Evolutionary conservation across 1,140 invertebrate species (phyloP).

Genomic region (Whitmania pigra): DNA sequence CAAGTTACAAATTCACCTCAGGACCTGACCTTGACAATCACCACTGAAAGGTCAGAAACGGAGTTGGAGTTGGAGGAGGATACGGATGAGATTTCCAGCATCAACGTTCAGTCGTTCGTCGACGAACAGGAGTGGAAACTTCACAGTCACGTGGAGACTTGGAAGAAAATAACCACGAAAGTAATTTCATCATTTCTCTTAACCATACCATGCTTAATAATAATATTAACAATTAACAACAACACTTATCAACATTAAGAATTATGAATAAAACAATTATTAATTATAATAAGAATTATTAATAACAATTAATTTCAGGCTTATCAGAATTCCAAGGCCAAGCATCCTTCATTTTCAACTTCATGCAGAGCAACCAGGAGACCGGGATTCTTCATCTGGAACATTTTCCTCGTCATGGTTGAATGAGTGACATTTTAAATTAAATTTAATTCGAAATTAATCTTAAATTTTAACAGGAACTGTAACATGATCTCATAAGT

Average conservation of each 20-base stretch:
- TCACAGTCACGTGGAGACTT: constrained; percentile 39
- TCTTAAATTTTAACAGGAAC: no score
- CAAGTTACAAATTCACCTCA: constrained; percentile 18
- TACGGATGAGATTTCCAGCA: constrained; percentile 36
- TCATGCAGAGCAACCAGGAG: constrained; percentile 40
- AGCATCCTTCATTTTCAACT: constrained; percentile 37
- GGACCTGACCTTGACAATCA: constrained; percentile 41
- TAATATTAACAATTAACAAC: no score
- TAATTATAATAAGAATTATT: no score
- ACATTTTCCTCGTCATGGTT: constrained; percentile 40
- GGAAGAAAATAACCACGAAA: constrained; percentile 29
- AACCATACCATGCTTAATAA: no score
- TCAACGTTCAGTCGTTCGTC: constrained; percentile 42
- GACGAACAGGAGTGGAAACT: constrained; percentile 43
- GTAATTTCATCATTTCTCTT: constrained; percentile 22
- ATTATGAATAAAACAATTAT: no score
- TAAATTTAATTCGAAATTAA: neutral
- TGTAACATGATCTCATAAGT: no score
- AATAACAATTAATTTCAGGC: neutral
- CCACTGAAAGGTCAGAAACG: constrained; percentile 37
- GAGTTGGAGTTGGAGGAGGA: constrained; percentile 41
- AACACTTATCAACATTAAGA: no score
- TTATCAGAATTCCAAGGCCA: constrained; percentile 29
- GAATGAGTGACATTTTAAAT: neutral
- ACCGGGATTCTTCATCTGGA: constrained; percentile 42